phyloP scores from a whole-genome alignment of 2,797 vertebrate species.

The Gymnopithys bicolor region DNA sequence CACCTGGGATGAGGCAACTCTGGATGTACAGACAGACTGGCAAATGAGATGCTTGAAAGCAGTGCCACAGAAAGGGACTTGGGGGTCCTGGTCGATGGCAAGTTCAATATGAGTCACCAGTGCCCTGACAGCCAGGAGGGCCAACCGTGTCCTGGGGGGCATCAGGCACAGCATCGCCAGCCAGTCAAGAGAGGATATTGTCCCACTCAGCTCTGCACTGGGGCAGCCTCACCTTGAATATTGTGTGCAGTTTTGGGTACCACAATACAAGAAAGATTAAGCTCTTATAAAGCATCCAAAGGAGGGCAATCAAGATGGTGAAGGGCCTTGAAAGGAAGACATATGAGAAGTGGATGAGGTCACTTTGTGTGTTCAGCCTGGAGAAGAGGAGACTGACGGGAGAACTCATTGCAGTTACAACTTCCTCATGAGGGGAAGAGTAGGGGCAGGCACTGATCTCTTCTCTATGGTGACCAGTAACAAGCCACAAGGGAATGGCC shows the following conservation, averaged over 20 bases:
- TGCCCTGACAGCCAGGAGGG: not conserved
- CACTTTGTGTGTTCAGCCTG: not conserved
- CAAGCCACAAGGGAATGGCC: not conserved
- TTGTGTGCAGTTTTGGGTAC: not conserved
- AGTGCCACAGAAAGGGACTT: not conserved
- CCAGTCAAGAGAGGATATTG: not conserved
- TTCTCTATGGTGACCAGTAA: not conserved
- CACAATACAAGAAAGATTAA: not conserved
- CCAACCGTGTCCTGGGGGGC: not conserved
- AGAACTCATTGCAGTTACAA: too few relatives aligned
- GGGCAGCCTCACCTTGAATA: not conserved
- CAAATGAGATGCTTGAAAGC: not conserved
- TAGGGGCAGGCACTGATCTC: not conserved
- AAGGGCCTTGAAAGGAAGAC: not conserved
- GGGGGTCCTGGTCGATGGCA: not conserved
- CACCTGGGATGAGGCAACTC: not conserved
- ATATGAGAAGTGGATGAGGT: not conserved
- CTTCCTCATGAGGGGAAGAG: not conserved
- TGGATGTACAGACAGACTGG: not conserved
- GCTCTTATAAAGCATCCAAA: not conserved
- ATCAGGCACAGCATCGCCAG: not conserved
- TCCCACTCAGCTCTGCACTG: not conserved
- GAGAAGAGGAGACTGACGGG: not conserved
- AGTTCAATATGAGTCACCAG: not conserved
- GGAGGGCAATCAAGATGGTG: not conserved